These are phyloP conservation scores for Micronisus gabar DNA, from an alignment of 2,113 vertebrate species.

Conservation along the genomic window DNA sequence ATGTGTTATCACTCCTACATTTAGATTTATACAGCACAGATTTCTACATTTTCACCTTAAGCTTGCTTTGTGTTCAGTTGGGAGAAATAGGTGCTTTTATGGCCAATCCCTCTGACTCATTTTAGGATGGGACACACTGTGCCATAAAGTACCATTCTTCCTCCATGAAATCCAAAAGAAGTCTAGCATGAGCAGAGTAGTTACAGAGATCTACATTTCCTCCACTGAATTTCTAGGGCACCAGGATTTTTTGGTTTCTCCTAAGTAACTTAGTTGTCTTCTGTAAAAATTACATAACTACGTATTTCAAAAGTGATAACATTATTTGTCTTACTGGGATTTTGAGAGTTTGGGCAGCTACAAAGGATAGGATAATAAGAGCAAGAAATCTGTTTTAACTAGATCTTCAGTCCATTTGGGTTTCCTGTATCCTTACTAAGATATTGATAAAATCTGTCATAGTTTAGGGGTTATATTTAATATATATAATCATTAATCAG, in stretches of 20 bases:
- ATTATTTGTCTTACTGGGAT: not conserved
- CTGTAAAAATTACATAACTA: not conserved
- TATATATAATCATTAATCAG: not conserved
- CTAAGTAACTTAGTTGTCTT: not conserved
- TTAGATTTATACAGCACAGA: not conserved
- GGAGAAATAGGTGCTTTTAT: not conserved
- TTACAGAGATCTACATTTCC: not conserved
- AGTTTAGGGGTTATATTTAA: not conserved
- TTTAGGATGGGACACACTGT: not conserved
- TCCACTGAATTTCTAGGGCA: not conserved
- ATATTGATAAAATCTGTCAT: not conserved
- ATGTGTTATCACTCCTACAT: not conserved
- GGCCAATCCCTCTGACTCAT: not conserved
- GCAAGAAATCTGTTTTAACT: not conserved
- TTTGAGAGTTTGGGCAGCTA: not conserved
- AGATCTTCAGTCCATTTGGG: not conserved
- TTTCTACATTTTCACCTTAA: not conserved
- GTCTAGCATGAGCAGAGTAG: not conserved
- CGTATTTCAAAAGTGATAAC: not conserved
- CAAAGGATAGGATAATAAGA: not conserved
- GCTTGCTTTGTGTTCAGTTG: not conserved
- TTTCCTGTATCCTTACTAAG: not conserved
- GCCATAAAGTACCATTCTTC: not conserved
- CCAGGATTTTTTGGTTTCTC: fast-evolving
- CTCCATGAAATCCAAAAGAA: not conserved